Conservation (phyloP, 2,797 vertebrate species). For the Acanthopagrus latus region DNA sequence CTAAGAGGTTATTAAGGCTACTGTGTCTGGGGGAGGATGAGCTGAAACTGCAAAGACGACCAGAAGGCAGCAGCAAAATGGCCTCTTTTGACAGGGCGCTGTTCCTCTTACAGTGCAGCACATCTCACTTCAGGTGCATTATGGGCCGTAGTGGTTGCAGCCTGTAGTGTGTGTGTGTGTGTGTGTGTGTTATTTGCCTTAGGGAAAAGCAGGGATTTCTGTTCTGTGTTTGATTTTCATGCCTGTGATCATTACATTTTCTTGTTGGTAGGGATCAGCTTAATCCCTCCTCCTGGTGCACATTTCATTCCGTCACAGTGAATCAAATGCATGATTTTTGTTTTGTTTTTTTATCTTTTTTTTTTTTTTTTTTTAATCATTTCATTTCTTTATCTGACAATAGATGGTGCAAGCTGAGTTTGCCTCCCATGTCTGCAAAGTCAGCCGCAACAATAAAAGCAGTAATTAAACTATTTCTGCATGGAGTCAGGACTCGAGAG, state of each 20-base stretch:
- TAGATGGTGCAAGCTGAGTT: conserved; percentile 29
- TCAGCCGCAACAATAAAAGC: conserved; percentile 6
- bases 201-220: conserved; percentile 28
- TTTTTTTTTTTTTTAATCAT: neutral
- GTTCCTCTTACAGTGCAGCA: conserved; percentile 30
- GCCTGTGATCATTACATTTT: conserved; percentile 69
- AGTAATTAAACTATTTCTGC: neutral
- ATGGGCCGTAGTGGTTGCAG: conserved; percentile 38
- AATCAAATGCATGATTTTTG: conserved; percentile 44
- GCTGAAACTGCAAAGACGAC: conserved; percentile 63
- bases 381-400: conserved; percentile 42
- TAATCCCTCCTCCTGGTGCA: conserved; percentile 61
- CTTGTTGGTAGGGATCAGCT: conserved; percentile 61
- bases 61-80: conserved; percentile 65
- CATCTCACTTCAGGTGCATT: conserved; percentile 48
- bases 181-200: conserved; percentile 25
- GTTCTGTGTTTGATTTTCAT: conserved; percentile 61
- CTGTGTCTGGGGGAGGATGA: conserved; percentile 55
- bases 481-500: neutral
- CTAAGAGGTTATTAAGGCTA: conserved; percentile 69
- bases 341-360: no score
- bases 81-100: conserved; percentile 39
- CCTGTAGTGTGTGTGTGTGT: conserved; percentile 20
- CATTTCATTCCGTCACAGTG: conserved; percentile 58
- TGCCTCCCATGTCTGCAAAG: neutral